Percentiles rank a stretch among this genome's conserved stretches.
phyloP scores from a whole-genome alignment of 2,797 vertebrate genomes.

The Hybognathus amarus region DNA sequence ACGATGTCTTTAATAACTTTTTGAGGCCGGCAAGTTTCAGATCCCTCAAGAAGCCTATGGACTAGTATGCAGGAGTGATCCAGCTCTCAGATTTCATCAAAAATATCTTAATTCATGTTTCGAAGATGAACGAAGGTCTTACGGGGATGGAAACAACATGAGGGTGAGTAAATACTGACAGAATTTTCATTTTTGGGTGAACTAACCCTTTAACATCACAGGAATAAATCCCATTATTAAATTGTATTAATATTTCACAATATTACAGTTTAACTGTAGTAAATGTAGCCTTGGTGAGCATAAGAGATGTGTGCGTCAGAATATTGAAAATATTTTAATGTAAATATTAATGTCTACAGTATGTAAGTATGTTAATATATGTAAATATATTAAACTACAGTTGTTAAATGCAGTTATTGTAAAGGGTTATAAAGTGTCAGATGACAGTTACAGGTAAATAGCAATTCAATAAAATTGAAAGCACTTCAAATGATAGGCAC shows the following conservation, averaged over 20 bases:
- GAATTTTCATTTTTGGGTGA: too few relatives aligned
- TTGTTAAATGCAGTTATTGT: neutral
- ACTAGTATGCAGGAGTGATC: too few relatives aligned
- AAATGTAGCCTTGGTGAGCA: neutral
- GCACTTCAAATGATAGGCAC: neutral
- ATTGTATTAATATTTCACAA: neutral
- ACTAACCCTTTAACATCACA: neutral
- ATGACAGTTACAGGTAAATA: conserved; percentile 5
- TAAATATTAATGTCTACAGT: neutral
- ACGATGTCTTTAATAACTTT: too few relatives aligned
- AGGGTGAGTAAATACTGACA: too few relatives aligned
- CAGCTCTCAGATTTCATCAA: too few relatives aligned
- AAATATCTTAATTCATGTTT: too few relatives aligned
- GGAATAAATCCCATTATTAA: neutral
- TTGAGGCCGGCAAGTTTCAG: too few relatives aligned
- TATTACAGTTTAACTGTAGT: neutral
- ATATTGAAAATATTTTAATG: neutral
- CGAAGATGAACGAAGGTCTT: too few relatives aligned
- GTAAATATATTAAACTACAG: too few relatives aligned
- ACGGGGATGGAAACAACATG: too few relatives aligned
- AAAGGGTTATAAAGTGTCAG: neutral
- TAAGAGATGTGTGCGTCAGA: neutral
- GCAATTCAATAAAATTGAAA: neutral
- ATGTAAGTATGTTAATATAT: too few relatives aligned
- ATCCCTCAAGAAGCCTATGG: too few relatives aligned